These are phyloP conservation scores for Podarcis lilfordi DNA, from an alignment of 2,797 vertebrate genomes.

Conservation along the genomic window DNA sequence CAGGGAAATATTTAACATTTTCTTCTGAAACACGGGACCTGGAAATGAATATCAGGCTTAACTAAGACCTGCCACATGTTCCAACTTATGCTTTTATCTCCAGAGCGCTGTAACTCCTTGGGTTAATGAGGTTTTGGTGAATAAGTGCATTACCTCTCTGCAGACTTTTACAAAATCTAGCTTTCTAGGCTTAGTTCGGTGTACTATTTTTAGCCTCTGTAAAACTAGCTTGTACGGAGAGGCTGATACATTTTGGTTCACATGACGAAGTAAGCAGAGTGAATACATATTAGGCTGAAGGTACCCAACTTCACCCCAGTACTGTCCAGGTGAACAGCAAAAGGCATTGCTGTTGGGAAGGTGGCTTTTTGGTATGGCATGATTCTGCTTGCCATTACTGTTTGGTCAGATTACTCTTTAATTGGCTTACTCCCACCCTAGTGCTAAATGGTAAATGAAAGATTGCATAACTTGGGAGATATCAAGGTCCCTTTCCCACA, in stretches of 20 bases:
- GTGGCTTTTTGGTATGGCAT: no score
- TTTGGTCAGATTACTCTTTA: no score
- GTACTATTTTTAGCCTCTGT: neutral
- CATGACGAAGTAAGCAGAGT: neutral
- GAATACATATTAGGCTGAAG: neutral
- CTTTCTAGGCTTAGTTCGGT: constrained; percentile 29
- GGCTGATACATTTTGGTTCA: neutral
- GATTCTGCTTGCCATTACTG: neutral
- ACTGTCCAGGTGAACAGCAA: no score
- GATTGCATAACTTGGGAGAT: neutral
- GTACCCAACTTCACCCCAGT: neutral
- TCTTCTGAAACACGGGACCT: neutral
- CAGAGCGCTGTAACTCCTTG: neutral
- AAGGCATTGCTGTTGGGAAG: no score
- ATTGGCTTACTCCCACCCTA: neutral
- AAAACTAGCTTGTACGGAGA: neutral
- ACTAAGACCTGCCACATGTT: neutral
- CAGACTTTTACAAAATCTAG: neutral
- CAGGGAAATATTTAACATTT: constrained; percentile 22
- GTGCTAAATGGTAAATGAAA: neutral
- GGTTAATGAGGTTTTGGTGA: constrained; percentile 18
- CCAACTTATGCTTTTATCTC: constrained; percentile 21
- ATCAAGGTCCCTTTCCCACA: neutral
- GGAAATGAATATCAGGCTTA: constrained; percentile 3
- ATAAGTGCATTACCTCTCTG: neutral